Base-by-base conservation (phyloP, 2,888 invertebrate species). In the Diploptera punctata region DNA sequence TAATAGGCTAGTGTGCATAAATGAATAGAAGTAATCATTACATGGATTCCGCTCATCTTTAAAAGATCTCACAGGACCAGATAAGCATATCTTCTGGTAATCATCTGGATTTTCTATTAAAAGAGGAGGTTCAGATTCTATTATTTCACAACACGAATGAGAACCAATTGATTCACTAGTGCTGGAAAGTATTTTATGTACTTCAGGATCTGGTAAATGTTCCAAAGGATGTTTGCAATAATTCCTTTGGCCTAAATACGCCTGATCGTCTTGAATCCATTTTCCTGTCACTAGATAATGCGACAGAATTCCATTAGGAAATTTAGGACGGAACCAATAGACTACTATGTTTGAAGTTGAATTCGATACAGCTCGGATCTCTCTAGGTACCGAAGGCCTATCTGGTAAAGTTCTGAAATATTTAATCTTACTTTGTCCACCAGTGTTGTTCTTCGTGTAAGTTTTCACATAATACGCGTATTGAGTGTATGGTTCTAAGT, bases 381-480 rank as follows among this genome's bases (percentile, higher is more conserved):
- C 62, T 33, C 47, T 70, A 1, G 83, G 81, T 2, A 78, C 76
- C 0, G 81, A 80, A 21, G 84, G 83, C 76, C 83, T 80, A 47
- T 82, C 79, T 29, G 83, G 82, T 13, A 81, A 78, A 4, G 88
- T 87, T 57, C 79, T 82, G 76, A 88, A 82, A 77, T 86, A 85
- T 13, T 82, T 76, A 13, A 87, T 80, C 4, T 84, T 80, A 43
- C 84, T 85, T 61, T 86, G 83, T 18, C 84, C 86, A 13, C 85
- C 85, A 7, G 77, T 76, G 43, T 77, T 77, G 10, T 80, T 80
- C 1, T 82, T 81, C 0, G 85, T 86, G 77, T 89, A 88, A 0
- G 91, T 90, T 79, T 91, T 89, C 13, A 95, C 87, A 79, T 92
- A 91, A 72, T 88, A 88, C 0, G 90, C 92, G 81, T 96, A 96